These are phyloP conservation scores for Zosterops japonicus DNA, from an alignment of 2,113 vertebrate genomes.

Conservation along the genomic window DNA sequence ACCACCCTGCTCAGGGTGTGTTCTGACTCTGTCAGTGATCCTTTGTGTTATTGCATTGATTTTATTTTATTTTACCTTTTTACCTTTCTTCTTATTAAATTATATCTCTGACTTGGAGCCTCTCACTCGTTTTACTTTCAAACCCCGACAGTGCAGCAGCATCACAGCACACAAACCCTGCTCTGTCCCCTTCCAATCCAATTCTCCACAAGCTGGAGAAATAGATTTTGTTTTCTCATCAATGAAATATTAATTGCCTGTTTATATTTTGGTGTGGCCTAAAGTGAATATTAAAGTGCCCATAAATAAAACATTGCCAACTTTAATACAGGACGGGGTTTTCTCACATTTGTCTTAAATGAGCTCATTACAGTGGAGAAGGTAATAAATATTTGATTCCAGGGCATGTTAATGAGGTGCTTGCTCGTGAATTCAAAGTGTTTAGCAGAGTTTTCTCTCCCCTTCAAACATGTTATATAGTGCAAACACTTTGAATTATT, in stretches of 20 bases:
- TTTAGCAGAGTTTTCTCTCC: constrained; percentile 50
- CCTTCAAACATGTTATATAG: constrained; percentile 27
- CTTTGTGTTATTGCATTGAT: no score
- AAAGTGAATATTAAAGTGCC: constrained; percentile 31
- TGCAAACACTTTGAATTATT: constrained; percentile 68
- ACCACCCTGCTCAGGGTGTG: no score
- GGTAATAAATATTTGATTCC: constrained; percentile 67
- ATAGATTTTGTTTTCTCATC: neutral
- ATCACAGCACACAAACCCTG: neutral
- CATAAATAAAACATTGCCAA: constrained; percentile 37
- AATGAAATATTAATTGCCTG: constrained; percentile 37
- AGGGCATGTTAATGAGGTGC: constrained; percentile 46
- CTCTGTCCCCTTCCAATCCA: neutral
- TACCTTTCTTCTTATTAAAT: no score
- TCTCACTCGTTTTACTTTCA: no score
- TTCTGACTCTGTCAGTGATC: no score
- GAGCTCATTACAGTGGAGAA: constrained; percentile 35
- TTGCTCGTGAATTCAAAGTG: constrained; percentile 55
- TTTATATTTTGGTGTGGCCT: constrained; percentile 30
- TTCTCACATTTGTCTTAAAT: constrained; percentile 40
- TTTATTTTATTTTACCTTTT: no score
- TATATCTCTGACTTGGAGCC: no score
- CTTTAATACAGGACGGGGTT: neutral
- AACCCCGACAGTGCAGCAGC: neutral
- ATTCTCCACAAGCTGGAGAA: neutral